A percentile compares a stretch with the other conserved stretches of the same genome.
Evolutionary conservation across 2,113 vertebrate genomes (phyloP).

Genomic region (Albula goreensis): DNA sequence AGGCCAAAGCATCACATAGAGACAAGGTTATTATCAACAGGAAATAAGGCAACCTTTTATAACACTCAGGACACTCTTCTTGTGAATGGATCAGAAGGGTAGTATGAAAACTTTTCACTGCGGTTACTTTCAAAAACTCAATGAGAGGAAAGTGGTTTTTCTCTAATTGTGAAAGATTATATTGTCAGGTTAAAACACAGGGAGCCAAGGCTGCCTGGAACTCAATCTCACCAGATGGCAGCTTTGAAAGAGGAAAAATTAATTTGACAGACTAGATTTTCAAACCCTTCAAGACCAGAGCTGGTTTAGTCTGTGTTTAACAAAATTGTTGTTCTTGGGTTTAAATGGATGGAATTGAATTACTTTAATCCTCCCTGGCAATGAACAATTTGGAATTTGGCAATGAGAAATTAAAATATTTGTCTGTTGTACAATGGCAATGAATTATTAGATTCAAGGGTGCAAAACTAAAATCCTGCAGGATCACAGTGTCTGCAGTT

Average conservation of each 20-base stretch:
- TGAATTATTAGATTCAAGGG: not conserved
- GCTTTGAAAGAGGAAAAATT: not conserved
- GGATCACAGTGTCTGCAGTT: too few species aligned
- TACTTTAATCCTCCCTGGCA: slow-evolving; percentile 23
- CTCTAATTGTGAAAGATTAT: not conserved
- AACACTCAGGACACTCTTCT: too few species aligned
- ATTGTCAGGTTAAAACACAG: not conserved
- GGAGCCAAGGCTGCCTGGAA: not conserved
- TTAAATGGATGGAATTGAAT: slow-evolving; percentile 26
- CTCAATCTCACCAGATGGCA: not conserved
- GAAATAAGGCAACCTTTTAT: too few species aligned
- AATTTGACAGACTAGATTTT: not conserved
- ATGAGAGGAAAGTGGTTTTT: not conserved
- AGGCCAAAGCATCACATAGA: too few species aligned
- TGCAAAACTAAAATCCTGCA: too few species aligned
- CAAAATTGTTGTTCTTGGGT: slow-evolving; percentile 16
- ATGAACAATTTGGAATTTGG: slow-evolving; percentile 3
- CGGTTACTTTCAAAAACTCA: not conserved
- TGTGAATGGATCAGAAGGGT: not conserved
- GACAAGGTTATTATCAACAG: too few species aligned
- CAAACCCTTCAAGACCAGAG: not conserved
- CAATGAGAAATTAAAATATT: not conserved
- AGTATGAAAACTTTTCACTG: not conserved
- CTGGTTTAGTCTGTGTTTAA: not conserved
- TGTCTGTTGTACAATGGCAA: not conserved